Base-by-base conservation (phyloP, 2,888 invertebrate species). In the Bembecia ichneumoniformis region DNA sequence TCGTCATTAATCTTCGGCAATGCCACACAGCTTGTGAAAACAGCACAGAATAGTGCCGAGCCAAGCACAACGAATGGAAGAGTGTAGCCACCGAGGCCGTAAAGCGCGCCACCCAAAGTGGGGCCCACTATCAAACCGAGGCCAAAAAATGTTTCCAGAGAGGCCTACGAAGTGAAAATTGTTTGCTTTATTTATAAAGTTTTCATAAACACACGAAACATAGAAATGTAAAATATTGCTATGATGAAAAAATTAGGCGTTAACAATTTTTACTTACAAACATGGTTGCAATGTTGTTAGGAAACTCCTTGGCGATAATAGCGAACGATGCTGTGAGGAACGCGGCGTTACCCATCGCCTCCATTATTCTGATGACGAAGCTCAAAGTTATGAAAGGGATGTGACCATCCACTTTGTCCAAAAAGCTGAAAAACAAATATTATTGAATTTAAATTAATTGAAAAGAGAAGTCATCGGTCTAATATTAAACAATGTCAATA, bases 121-220 rank as follows among this genome's bases (percentile, higher is more conserved):
- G 97, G 97, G 0, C 97, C 97, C 1, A 95, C 94, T 52, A 97
- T 96, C 51, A 97, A 88, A 1, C 91, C 97, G 63, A 91, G 89
- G 0, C 97, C 97, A 70, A 96, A 96, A 75, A 95, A 96, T 1
- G 96, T 95, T 78, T 96, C 95, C 45, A 95, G 73, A 0, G 93
- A 93, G 1, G 94, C 94, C 93, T 93, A 70, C 1, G 58, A 55
- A 13, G 28, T 28, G 9, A 28, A 28, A 28, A 28, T 28, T 28
- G 7, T 28, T 28, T 28, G 20, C 7, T 28, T 7, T 2, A 20
- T 5, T 20, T 20, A 1, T 20, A 5, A 17, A 17, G 3, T 17
- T 2, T 20, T 20, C 7, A 28, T 28, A 5, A 28, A 28, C 28
- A 49, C 44, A 20, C 47, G 43, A 47, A 47, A 43, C 35, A 11